Evolutionary conservation across 2,113 vertebrate species (phyloP), one percentile per base, ranked within the genome.

Genomic region (Lipophrys pholis): DNA sequence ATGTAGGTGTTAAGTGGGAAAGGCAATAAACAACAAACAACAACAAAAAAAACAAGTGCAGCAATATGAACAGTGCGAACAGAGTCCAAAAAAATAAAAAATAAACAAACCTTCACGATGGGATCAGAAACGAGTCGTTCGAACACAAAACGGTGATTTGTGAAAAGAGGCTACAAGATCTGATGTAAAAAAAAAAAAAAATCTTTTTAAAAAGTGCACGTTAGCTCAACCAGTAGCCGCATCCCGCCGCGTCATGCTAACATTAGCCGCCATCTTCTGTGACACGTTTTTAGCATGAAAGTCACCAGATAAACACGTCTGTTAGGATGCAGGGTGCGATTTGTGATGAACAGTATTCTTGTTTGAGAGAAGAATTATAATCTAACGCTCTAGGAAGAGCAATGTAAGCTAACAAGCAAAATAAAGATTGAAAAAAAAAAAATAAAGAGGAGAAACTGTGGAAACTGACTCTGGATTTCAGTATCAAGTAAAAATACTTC

Each of bases 11-110:
- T 84, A 56, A 60, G 15, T 49, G 56, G 61, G 10, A 38, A 30
- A 55, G 30, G 40, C 21, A 30, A 30, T 30, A 77, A 30, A 76
- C 12, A n/a, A 55, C 73, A 72, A 72, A 42, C 15, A 69, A 77
- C 12, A 73, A 75, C 10, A 14, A 61, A 75, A 71, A 36, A 15
- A 69, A 79, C 11, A 73, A 83, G 46, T 71, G 74, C 64, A 51
- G 17, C 42, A 60, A 71, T 69, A 72, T 1, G 14, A 57, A 10
- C 51, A 69, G 68, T 74, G 63, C 46, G n/a, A n/a, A n/a, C n/a
- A n/a, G n/a, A n/a, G 4, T 30, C 4, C 14, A 42, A 42, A 8
- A 42, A 42, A 42, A 42, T 41, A 42, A 71, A 60, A 57, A 35
- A 69, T 54, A 10, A 57, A 72, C 7, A 8, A 30, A 30, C 21